These are phyloP conservation scores for Vanessa cardui DNA, from an alignment of 2,888 invertebrate species.

Conservation along the genomic window DNA sequence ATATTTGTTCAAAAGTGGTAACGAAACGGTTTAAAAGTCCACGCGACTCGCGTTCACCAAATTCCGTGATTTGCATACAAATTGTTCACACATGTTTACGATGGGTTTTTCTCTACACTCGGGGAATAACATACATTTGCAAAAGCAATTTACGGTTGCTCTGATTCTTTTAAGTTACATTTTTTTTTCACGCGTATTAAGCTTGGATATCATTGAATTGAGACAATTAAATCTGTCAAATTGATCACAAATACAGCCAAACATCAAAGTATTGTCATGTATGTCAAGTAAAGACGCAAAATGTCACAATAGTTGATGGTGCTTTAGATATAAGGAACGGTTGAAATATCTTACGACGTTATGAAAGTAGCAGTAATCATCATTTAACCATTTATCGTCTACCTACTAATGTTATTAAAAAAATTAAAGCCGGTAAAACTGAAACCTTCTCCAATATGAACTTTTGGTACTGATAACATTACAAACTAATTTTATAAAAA, in stretches of 20 bases:
- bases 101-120: slow-evolving; percentile 18
- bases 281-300: too few species aligned
- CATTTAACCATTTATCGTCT: too few species aligned
- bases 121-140: slow-evolving; percentile 9
- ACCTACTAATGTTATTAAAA: too few species aligned
- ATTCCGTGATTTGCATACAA: slow-evolving; percentile 66
- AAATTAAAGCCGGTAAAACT: too few species aligned
- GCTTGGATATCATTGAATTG: not conserved
- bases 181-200: not conserved
- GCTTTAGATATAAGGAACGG: too few species aligned
- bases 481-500: too few species aligned
- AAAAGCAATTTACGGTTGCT: slow-evolving; percentile 12
- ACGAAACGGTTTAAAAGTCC: slow-evolving; percentile 23
- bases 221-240: not conserved
- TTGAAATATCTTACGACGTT: too few species aligned
- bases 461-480: too few species aligned
- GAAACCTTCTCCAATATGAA: too few species aligned
- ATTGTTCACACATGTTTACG: slow-evolving; percentile 55
- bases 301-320: too few species aligned
- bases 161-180: slow-evolving; percentile 1
- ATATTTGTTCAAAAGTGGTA: slow-evolving; percentile 18
- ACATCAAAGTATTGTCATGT: too few species aligned
- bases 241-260: not conserved
- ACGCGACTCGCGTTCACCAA: slow-evolving; percentile 45
- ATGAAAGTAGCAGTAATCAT: too few species aligned